Evolutionary conservation across 2,888 invertebrate species (phyloP).

Genomic region (Cephus runcator): DNA sequence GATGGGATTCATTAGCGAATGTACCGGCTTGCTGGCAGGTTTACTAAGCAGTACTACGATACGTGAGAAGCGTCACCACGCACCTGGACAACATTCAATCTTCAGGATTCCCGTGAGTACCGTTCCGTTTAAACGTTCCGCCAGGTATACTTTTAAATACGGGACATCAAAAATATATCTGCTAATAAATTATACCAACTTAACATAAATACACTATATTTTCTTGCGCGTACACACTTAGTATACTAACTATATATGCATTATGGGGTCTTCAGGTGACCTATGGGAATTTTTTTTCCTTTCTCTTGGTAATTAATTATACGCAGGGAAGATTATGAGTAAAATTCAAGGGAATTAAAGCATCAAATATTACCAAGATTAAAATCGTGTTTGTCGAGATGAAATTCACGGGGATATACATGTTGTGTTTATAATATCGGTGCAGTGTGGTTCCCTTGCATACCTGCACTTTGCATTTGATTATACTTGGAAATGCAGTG

Average conservation of each 20-base stretch:
- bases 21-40: conserved; percentile 16
- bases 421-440: neutral
- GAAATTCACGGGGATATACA: no score
- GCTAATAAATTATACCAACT: neutral
- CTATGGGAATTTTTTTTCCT: neutral
- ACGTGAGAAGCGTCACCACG: neutral
- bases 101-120: neutral
- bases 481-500: neutral
- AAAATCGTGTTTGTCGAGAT: neutral
- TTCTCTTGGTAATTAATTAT: neutral
- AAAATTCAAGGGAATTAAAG: neutral
- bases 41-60: neutral
- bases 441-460: neutral
- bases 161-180: neutral
- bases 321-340: neutral
- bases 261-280: neutral
- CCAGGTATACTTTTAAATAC: neutral
- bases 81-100: neutral
- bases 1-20: conserved; percentile 28
- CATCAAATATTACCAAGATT: neutral
- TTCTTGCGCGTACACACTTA: neutral
- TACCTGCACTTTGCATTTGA: neutral
- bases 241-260: neutral
- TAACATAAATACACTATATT: neutral
- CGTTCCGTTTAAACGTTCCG: neutral